Conservation (phyloP, 2,888 invertebrate species). For the Drosophila antonietae region DNA sequence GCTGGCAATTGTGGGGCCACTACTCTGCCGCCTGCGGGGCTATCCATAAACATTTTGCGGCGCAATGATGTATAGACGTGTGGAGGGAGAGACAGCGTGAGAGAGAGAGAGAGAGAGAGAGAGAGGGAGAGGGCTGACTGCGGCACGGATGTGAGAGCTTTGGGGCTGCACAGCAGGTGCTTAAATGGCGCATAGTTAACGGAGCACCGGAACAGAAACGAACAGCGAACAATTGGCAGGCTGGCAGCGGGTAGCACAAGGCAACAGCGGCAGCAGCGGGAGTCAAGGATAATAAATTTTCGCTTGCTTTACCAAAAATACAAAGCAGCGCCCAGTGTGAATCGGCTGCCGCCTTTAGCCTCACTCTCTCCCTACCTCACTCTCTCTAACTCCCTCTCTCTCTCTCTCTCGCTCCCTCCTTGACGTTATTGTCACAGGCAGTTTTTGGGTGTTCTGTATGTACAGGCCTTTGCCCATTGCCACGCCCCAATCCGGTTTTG, state of each 20-base stretch:
- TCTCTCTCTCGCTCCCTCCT: background rate
- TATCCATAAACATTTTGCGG: constrained; percentile 74
- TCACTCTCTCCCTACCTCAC: background rate
- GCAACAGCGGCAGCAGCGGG: constrained; percentile 45
- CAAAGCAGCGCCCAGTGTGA: constrained; percentile 38
- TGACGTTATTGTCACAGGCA: constrained; percentile 52
- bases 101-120: background rate
- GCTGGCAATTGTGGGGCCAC: constrained; percentile 11
- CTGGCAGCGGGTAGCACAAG: constrained; percentile 10
- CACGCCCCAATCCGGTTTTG: constrained; percentile 5
- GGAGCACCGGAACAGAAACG: constrained; percentile 60
- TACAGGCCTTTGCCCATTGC: constrained; percentile 11
- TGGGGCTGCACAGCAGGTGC: constrained; percentile 68
- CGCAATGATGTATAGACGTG: constrained; percentile 74
- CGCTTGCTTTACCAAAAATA: constrained; percentile 61
- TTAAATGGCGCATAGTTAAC: constrained; percentile 78
- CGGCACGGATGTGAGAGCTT: constrained; percentile 55
- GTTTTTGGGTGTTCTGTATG: constrained; percentile 20
- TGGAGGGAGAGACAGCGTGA: background rate
- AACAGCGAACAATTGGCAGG: constrained; percentile 55
- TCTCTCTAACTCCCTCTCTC: background rate
- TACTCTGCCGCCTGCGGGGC: constrained; percentile 18
- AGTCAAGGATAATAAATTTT: constrained; percentile 72
- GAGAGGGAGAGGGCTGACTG: background rate
- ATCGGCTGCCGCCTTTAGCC: background rate